Evolutionary conservation across 1,140 invertebrate genomes (phyloP), one percentile per base, ranked within the genome.

Genomic region (Myzus persicae): DNA sequence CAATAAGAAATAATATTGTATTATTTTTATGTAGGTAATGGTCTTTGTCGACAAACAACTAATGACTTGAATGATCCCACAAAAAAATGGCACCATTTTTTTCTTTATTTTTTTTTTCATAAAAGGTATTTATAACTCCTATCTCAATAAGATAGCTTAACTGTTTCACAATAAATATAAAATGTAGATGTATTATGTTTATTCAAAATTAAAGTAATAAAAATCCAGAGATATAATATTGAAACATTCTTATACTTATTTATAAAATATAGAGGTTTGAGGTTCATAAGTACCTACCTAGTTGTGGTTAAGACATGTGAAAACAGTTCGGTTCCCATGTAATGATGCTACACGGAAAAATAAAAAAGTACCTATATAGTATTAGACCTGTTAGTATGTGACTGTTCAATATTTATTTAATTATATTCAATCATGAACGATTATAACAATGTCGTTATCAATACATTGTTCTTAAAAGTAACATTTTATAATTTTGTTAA

Each of bases 1-100:
- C 38, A 87, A 46, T 87, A 44, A 48, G 26, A 87, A 87, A 87
- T 87, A 48, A 48, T 87, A 46, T 20, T 46, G 22, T 87, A 87
- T 46, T n/a, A 24, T 36, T 36, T 36, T 1, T n/a, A 18, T 87
- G 5, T 48, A 87, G 9, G 36, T 8, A n/a, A n/a, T n/a, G n/a
- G 22, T 20, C n/a, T 88, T 88, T 48, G 31, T 46, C 5, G 2
- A 48, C 6, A 46, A 87, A 36, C 8, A 88, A 88, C 14, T 88
- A 88, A 51, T 51, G 46, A 51, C n/a, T 36, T 46, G 44, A 87
- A 87, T 36, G n/a, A 36, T 88, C 7, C 46, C 44, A 24, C 26
- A 8, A 87, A 88, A 84, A 20, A 36, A 36, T 36, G n/a, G 20
- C 31, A 44, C n/a, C 26, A 46, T n/a, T 2, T 46, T 87, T 44